Evolutionary conservation across 2,113 vertebrate genomes (phyloP).

Genomic region (Athene cunicularia): DNA sequence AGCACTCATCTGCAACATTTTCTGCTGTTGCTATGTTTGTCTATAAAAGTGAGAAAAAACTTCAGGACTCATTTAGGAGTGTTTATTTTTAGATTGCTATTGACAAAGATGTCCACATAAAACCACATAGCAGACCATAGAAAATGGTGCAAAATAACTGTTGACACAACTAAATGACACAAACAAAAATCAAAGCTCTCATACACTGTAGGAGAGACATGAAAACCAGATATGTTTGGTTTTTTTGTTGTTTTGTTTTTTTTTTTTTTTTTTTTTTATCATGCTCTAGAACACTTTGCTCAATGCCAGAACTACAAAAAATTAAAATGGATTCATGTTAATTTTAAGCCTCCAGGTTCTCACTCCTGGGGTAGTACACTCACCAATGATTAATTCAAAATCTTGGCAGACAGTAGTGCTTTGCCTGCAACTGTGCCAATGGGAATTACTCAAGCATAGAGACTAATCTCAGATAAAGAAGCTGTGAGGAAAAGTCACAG

Average conservation of each 20-base stretch:
- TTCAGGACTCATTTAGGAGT: background rate
- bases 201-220: background rate
- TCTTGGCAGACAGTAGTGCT: constrained; percentile 41
- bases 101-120: background rate
- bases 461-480: constrained; percentile 8
- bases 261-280: background rate
- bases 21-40: background rate
- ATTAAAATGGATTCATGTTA: constrained; percentile 39
- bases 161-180: background rate
- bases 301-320: background rate
- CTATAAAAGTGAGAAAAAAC: background rate
- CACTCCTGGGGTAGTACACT: constrained; percentile 43
- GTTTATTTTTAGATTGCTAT: background rate
- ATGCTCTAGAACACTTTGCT: background rate
- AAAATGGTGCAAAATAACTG: background rate
- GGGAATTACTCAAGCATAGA: constrained; percentile 43
- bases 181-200: background rate
- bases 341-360: constrained; percentile 50
- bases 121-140: background rate
- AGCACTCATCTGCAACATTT: background rate
- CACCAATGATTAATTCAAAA: constrained; percentile 57
- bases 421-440: constrained; percentile 50
- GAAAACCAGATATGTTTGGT: background rate
- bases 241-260: no score
- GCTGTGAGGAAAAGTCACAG: constrained; percentile 36